Conservation (phyloP, 2,888 invertebrate species). For the Exephanes ischioxanthus region DNA sequence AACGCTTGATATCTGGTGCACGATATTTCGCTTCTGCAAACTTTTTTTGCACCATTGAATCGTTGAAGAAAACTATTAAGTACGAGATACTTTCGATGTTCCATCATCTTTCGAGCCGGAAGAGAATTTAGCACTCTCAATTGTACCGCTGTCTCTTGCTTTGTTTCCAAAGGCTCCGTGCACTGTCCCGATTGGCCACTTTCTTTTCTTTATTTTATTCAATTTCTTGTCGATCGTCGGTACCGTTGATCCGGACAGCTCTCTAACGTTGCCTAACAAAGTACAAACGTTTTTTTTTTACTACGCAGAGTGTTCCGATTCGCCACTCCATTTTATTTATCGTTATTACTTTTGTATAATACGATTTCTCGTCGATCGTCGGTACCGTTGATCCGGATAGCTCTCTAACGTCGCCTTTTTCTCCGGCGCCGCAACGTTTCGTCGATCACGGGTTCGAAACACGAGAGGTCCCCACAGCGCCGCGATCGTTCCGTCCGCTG, state of each 20-base stretch:
- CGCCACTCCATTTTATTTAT: neutral
- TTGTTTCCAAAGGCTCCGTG: neutral
- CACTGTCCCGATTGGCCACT: neutral
- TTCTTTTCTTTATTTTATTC: neutral
- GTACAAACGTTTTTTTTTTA: too few species aligned
- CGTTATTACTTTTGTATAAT: neutral
- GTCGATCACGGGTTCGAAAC: neutral
- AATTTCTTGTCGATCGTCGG: too few species aligned
- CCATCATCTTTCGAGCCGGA: neutral
- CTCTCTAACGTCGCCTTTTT: neutral
- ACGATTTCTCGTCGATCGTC: too few species aligned
- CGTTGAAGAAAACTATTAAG: neutral
- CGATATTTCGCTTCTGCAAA: slow-evolving; percentile 31
- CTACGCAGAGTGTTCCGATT: neutral
- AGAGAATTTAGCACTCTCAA: neutral
- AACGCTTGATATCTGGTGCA: slow-evolving; percentile 25
- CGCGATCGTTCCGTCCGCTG: neutral
- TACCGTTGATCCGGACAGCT: too few species aligned
- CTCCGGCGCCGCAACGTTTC: neutral
- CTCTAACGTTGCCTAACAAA: too few species aligned
- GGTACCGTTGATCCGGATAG: too few species aligned
- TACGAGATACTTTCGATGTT: slow-evolving; percentile 10
- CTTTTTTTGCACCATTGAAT: slow-evolving; percentile 5
- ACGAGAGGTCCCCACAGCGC: too few species aligned
- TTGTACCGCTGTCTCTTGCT: neutral